Conservation (phyloP, 2,113 vertebrate genomes). For the Probosciger aterrimus region DNA sequence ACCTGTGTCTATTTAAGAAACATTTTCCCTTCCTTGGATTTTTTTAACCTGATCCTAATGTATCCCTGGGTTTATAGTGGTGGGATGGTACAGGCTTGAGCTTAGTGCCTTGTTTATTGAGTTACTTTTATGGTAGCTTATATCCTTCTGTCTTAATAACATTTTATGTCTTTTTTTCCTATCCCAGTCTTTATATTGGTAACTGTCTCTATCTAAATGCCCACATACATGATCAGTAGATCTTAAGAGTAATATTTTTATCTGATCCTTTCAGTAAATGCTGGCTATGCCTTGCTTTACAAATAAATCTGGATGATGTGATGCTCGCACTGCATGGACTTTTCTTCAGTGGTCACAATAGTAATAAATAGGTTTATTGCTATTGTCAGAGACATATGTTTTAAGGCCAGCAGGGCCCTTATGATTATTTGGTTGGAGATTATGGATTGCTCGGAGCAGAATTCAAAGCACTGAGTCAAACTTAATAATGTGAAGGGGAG, state of each 20-base stretch:
- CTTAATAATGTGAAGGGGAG: conserved; percentile 5
- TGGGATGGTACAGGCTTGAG: not conserved
- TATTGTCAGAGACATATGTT: conserved; percentile 61
- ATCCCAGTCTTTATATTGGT: not conserved
- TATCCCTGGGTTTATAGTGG: not conserved
- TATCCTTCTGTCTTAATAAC: conserved; percentile 31
- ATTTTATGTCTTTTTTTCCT: not conserved
- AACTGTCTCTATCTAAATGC: conserved; percentile 15
- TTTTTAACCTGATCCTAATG: not conserved
- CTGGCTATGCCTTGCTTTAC: not conserved
- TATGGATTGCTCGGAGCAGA: conserved; percentile 52
- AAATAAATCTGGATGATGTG: not conserved
- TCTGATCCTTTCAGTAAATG: not conserved
- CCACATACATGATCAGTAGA: conserved; percentile 19
- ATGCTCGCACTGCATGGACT: not conserved
- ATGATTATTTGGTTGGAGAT: conserved; percentile 59
- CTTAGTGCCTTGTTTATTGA: conserved; percentile 12
- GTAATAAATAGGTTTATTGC: conserved; percentile 63
- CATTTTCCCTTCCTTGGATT: not conserved
- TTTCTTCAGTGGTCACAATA: conserved; percentile 21
- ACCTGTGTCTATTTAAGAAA: not conserved
- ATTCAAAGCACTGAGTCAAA: conserved; percentile 43
- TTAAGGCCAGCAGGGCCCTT: conserved; percentile 52
- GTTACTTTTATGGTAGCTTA: conserved; percentile 32
- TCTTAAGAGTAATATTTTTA: not conserved